Evolutionary conservation across 2,113 vertebrate species (phyloP).

Genomic region (Stegostoma tigrinum): DNA sequence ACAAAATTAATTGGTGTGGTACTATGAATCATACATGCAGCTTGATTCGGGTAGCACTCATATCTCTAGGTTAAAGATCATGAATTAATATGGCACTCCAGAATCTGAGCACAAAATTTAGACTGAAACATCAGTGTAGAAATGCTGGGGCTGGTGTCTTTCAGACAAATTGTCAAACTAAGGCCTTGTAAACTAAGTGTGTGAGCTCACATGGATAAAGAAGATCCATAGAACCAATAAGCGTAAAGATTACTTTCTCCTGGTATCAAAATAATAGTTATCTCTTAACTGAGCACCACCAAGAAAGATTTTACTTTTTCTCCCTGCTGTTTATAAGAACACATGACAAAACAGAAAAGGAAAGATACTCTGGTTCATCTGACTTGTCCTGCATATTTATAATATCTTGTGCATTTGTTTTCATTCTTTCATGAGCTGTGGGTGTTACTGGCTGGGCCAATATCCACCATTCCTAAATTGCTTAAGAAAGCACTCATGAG

Average conservation of each 20-base stretch:
- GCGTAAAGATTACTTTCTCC: neutral
- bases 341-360: neutral
- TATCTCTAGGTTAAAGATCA: neutral
- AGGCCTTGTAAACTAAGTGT: neutral
- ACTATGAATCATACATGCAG: neutral
- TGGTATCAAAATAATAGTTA: neutral
- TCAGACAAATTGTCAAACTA: neutral
- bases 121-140: neutral
- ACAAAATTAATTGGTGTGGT: neutral
- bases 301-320: neutral
- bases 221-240: neutral
- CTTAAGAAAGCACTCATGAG: too few relatives aligned
- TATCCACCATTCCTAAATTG: too few relatives aligned
- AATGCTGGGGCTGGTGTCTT: neutral
- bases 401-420: neutral
- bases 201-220: neutral
- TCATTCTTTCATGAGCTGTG: too few relatives aligned
- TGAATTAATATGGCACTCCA: neutral
- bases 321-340: neutral
- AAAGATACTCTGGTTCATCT: neutral
- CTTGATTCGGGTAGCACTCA: neutral
- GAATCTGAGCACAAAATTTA: neutral
- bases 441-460: too few relatives aligned
- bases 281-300: neutral
- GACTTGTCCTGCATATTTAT: neutral